These are phyloP conservation scores for Herpailurus yagouaroundi DNA, from an alignment of 2,113 vertebrate species.

Conservation along the genomic window DNA sequence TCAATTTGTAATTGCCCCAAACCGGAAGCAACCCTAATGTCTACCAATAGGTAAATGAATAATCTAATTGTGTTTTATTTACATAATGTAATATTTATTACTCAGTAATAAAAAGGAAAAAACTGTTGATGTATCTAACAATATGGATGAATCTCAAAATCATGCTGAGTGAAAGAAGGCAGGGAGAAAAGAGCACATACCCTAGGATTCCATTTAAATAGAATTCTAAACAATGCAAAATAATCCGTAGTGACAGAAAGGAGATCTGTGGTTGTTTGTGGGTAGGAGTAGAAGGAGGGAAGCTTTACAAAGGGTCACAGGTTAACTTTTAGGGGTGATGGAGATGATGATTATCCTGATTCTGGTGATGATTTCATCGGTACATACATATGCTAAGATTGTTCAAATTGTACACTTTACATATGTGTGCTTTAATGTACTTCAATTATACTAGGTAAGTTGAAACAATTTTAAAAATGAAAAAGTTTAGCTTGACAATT, in stretches of 20 bases:
- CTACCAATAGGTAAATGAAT: background rate
- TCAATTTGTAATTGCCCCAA: background rate
- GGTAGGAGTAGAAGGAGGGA: background rate
- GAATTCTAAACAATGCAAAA: background rate
- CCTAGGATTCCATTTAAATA: background rate
- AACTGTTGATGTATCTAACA: background rate
- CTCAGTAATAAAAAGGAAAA: background rate
- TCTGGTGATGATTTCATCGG: background rate
- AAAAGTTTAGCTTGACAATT: background rate
- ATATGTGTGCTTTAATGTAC: background rate
- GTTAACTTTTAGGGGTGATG: background rate
- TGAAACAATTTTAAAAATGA: background rate
- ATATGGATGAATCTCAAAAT: background rate
- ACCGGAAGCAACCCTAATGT: background rate
- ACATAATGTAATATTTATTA: background rate
- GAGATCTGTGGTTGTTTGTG: background rate
- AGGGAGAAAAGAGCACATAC: background rate
- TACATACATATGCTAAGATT: background rate
- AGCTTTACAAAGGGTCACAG: background rate
- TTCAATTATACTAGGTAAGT: background rate
- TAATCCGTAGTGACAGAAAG: background rate
- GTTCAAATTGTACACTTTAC: background rate
- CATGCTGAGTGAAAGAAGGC: background rate
- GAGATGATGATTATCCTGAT: background rate
- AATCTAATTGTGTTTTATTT: background rate